Base-by-base conservation (phyloP, 2,113 vertebrate genomes). In the Oceanites oceanicus region DNA sequence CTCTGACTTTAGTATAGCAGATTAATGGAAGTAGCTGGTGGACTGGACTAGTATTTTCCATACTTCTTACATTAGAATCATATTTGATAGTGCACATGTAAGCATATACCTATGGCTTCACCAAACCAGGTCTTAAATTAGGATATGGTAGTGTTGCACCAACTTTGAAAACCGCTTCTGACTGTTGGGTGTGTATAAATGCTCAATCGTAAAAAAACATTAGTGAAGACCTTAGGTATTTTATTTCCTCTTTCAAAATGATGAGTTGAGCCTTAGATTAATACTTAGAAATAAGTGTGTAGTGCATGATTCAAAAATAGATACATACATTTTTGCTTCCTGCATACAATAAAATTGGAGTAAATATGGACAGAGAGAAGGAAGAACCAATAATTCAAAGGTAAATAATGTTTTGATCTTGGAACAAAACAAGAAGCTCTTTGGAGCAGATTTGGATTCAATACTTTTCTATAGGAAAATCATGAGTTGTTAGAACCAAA, bases 91-190 rank as follows among this genome's bases (percentile, higher is more conserved):
- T 23, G 32, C 22, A 27, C 2, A 50, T 5, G 3, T 52, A 75
- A 52, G 26, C 13, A n/a, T 32, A 45, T 25, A 55, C 9, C 9
- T 73, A 4, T 12, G 22, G 34, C 10, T 87, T 89, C 32, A 66
- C 30, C 7, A 34, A 25, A 27, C 1, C 0, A 0, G 25, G 21
- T 19, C 36, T 42, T 49, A 44, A 7, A 16, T 52, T 61, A 52
- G 7, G 19, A 7, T 52, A 9, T 5, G 8, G 20, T 16, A 44
- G 42, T 3, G 3, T 10, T 88, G 10, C n/a, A 88, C 29, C 7
- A 70, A 10, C 23, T 77, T 19, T 62, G 42, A 73, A 76, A 87
- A 27, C 11, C 62, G 2, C 9, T 74, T 81, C 10, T 90, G n/a
- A 72, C 25, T 45, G 32, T 15, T 68, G 17, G 3, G 6, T 72